Base-by-base conservation (phyloP, 2,888 invertebrate species). In the Eupeodes latifasciatus region DNA sequence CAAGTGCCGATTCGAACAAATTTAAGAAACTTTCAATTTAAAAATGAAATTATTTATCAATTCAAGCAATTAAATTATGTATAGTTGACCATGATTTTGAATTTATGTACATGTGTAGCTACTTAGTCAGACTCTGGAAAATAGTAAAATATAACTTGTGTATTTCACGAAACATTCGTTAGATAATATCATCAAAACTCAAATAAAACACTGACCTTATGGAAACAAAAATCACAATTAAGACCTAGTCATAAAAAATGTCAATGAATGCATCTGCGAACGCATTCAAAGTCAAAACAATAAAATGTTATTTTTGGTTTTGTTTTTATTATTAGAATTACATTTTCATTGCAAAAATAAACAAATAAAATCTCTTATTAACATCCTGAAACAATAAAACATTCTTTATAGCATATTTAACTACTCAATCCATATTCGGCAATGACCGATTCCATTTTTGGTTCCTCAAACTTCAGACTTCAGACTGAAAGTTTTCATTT, bases 401-500 rank as follows among this genome's bases (percentile, higher is more conserved):
- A 3, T 10, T 66, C 49, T 66, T 27, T 9, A 27, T n/a, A 40
- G 40, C 5, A 40, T 36, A 36, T 40, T 40, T 9, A 40, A 4
- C 6, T 40, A 36, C 2, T 34, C 9, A 69, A 36, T 53, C 69
- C 53, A 53, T 53, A 36, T 53, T 53, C 6, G 53, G 51, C 4
- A 11, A 10, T 12, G 11, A 36, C 36, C 34, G 11, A 16, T 69
- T 36, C 53, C 69, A 69, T 69, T 69, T 69, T 53, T 36, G 34
- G 69, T 6, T 16, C 27, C 3, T 27, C 27, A 27, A 3, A 27
- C 27, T 27, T 27, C 27, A 27, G 27, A 27, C 27, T 3, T 27
- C 6, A 53, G 6, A 40, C 53, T 69, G 53, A n/a, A 69, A 16
- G 36, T 53, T 49, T 69, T 53, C 69, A 69, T 53, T 69, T 53